phyloP scores from a whole-genome alignment of 2,113 vertebrate species.

The Xyrauchen texanus region DNA sequence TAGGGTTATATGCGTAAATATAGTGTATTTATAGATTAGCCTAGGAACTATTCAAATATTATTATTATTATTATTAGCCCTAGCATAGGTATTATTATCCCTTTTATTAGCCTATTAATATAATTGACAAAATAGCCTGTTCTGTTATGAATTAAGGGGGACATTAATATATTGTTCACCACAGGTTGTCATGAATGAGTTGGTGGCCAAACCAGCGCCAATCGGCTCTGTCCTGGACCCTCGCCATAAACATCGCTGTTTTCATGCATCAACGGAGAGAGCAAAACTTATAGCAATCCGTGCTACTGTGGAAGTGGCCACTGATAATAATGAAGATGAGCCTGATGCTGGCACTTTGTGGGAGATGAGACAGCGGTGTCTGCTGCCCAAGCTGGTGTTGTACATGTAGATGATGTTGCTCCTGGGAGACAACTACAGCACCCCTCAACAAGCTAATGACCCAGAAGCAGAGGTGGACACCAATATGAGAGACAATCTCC shows the following conservation, averaged over 20 bases:
- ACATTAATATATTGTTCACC: background rate
- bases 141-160: background rate
- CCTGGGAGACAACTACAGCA: slow-evolving; percentile 66
- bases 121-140: too few species aligned
- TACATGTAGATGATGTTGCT: slow-evolving; percentile 61
- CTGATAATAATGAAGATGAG: too few species aligned
- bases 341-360: too few species aligned
- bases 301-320: too few species aligned
- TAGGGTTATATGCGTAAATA: too few species aligned
- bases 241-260: background rate
- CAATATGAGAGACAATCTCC: slow-evolving; percentile 66
- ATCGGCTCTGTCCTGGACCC: background rate
- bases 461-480: slow-evolving; percentile 61
- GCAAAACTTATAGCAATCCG: too few species aligned
- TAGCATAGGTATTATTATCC: too few species aligned
- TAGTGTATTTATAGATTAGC: too few species aligned
- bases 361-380: too few species aligned
- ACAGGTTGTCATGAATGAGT: background rate
- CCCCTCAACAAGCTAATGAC: background rate
- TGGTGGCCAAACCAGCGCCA: background rate
- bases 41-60: background rate
- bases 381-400: too few species aligned
- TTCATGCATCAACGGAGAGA: too few species aligned
- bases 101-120: too few species aligned
- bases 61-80: background rate